Evolutionary conservation across 2,797 vertebrate genomes (phyloP).

Genomic region (Lacerta viridis): DNA sequence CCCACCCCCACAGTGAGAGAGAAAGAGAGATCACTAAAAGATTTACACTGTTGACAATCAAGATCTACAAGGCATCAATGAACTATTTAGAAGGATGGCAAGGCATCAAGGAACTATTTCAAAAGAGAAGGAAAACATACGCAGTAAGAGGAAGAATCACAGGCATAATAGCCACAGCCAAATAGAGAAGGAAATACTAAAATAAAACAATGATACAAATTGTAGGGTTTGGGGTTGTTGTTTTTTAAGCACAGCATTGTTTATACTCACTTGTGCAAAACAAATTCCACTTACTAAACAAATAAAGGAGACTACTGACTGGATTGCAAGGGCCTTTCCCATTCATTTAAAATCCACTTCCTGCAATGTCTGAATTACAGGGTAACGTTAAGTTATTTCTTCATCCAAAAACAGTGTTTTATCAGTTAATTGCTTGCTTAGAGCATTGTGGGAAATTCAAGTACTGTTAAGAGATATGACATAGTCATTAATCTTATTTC

Average conservation of each 20-base stretch:
- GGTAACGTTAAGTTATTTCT: conserved; percentile 2
- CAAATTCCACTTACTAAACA: neutral
- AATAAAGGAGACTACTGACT: neutral
- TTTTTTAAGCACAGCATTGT: neutral
- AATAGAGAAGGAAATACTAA: neutral
- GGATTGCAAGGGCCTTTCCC: neutral
- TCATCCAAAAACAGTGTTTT: conserved; percentile 1
- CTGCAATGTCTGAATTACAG: conserved; percentile 3
- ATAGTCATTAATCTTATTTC: conserved; percentile 24
- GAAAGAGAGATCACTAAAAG: neutral
- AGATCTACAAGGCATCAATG: neutral
- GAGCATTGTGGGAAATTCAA: conserved; percentile 2
- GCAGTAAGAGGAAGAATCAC: neutral
- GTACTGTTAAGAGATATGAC: neutral
- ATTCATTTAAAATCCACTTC: conserved; percentile 20
- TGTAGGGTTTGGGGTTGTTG: no score
- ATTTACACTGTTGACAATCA: neutral
- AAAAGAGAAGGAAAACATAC: neutral
- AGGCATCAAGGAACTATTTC: neutral
- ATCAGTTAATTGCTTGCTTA: conserved; percentile 36
- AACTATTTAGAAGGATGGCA: neutral
- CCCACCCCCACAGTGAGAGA: neutral
- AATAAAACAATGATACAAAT: neutral
- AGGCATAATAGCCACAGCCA: neutral
- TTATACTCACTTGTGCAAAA: conserved; percentile 12